Evolutionary conservation across 2,797 vertebrate genomes (phyloP).

Genomic region (Scomberomorus guttatus): DNA sequence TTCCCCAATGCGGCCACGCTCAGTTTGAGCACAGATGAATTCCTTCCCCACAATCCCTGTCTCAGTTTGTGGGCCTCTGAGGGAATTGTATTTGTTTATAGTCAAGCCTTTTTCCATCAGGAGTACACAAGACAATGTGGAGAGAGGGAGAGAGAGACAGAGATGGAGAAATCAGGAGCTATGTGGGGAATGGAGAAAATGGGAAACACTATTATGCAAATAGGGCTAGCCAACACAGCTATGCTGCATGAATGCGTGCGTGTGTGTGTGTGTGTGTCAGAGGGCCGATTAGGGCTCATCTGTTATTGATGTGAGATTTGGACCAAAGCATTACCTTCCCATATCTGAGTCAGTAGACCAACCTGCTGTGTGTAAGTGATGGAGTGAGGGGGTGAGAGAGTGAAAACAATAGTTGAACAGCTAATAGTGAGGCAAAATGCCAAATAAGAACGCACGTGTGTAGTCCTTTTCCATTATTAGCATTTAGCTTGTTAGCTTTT

Average conservation of each 20-base stretch:
- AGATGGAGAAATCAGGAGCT: constrained; percentile 70
- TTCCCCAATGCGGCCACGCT: constrained; percentile 69
- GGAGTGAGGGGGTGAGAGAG: constrained; percentile 10
- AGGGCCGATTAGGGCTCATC: constrained; percentile 96
- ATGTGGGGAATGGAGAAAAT: constrained; percentile 78
- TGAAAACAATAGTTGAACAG: not conserved
- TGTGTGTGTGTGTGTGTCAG: constrained; percentile 52
- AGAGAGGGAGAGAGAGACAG: constrained; percentile 48
- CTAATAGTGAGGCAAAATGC: not conserved
- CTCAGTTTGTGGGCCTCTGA: constrained; percentile 83
- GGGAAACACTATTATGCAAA: constrained; percentile 99
- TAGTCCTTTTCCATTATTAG: not conserved
- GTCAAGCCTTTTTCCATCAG: constrained; percentile 91
- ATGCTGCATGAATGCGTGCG: constrained; percentile 38
- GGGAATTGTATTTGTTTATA: constrained; percentile 98
- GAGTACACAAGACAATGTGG: constrained; percentile 78
- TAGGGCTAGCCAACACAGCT: constrained; percentile 85
- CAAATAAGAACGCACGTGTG: not conserved
- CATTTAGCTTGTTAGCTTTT: not conserved
- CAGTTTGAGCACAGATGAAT: constrained; percentile 92
- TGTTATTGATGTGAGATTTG: constrained; percentile 98
- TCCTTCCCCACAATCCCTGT: constrained; percentile 90
- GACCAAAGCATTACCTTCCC: constrained; percentile 92
- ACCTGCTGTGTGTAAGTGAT: constrained; percentile 46
- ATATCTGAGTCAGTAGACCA: constrained; percentile 67